Conservation (phyloP, 2,113 vertebrate species). For the Microcebus jonahi region DNA sequence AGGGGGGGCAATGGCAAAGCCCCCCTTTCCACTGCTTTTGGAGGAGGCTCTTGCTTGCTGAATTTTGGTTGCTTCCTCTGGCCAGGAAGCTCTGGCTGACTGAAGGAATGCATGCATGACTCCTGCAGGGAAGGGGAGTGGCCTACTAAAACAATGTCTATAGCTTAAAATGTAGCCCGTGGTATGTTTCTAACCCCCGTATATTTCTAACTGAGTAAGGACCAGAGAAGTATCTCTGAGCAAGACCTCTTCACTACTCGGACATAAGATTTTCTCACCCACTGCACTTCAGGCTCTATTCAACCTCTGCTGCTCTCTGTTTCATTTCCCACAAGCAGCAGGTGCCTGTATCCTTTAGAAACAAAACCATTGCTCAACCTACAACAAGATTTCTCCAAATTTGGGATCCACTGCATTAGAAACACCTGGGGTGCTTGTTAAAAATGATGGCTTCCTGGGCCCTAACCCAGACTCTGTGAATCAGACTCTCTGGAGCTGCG, state of each 20-base stretch:
- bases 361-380: neutral
- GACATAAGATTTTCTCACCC: neutral
- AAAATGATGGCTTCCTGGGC: neutral
- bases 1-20: neutral
- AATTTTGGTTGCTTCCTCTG: neutral
- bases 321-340: neutral
- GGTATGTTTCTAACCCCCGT: neutral
- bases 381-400: neutral
- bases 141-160: neutral
- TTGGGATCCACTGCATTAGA: neutral
- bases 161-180: neutral
- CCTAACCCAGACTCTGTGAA: too few relatives aligned
- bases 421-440: neutral
- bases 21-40: too few relatives aligned
- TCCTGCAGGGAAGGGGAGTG: neutral
- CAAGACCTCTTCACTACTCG: neutral
- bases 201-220: neutral
- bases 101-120: fast-evolving
- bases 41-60: too few relatives aligned
- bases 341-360: neutral
- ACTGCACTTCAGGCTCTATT: fast-evolving
- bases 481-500: neutral
- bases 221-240: neutral
- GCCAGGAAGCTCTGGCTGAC: neutral
- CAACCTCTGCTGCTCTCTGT: neutral